Evolutionary conservation across 2,888 invertebrate species (phyloP), one percentile per base, ranked within the genome.

Genomic region (Lithodes maja): DNA sequence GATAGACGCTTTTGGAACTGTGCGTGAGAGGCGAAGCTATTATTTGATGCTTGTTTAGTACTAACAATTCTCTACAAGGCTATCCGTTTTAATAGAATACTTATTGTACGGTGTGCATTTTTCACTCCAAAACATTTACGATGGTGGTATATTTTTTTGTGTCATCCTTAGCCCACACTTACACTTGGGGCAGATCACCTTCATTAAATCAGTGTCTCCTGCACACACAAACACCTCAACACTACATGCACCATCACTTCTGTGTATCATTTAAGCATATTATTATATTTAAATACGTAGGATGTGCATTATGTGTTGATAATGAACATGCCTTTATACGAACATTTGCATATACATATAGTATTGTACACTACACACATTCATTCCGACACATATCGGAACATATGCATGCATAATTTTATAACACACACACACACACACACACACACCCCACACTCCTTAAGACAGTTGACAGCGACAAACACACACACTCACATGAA

Each of bases 391-490:
- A 79, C 54, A 54, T 54, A 79, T 17, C 52, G 33, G 33, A 33
- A 33, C 33, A 33, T 33, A 33, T 33, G 33, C 33, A 33, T 33
- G 33, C 33, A 33, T 33, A 79, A 52, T 53, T 17, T 53, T 54
- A 79, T 54, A 79, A 79, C 52, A 79, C 80, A n/a, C n/a, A n/a
- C n/a, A n/a, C n/a, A n/a, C n/a, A n/a, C n/a, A n/a, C 79, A 79
- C 52, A 54, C 79, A 54, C 55, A 80, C 53, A 80, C 80, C 78
- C 50, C 78, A 79, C 78, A 79, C 50, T 52, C 78, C 50, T 17
- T 53, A 33, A 33, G 33, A 33, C 61, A 7, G 7, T 61, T 61
- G 7, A 61, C 78, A 53, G 50, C 49, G 50, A 75, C 75, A 75
- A 49, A 9, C 78, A 52, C 78, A 12, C 53, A 50, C 78, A 15